Conservation (phyloP, 2,113 vertebrate species). For the Notothenia rossii region DNA sequence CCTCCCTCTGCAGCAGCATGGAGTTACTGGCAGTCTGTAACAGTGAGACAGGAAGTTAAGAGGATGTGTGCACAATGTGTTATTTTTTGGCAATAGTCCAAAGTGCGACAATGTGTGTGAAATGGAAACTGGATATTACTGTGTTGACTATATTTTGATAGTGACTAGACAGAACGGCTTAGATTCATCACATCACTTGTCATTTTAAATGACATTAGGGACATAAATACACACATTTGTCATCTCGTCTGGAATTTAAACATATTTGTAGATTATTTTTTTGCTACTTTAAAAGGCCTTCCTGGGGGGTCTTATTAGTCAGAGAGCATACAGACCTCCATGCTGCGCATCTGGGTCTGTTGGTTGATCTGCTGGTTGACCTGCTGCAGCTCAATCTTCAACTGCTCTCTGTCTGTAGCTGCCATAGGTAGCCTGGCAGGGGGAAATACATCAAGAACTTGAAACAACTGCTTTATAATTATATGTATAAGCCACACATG, state of each 20-base stretch:
- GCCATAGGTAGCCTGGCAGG: constrained; percentile 85
- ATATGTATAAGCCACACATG: not conserved
- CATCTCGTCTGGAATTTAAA: not conserved
- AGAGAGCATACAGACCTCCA: constrained; percentile 85
- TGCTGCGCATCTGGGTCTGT: constrained; percentile 92
- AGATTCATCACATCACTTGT: not conserved
- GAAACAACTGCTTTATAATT: not conserved
- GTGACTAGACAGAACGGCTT: not conserved
- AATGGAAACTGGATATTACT: not conserved
- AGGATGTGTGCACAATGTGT: constrained; percentile 17
- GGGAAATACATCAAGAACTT: not conserved
- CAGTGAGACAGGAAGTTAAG: constrained; percentile 66
- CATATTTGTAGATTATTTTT: not conserved
- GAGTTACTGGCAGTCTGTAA: constrained; percentile 91
- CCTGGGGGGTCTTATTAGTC: not conserved
- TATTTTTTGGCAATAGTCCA: constrained; percentile 5
- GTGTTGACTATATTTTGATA: not conserved
- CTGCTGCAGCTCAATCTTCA: constrained; percentile 96
- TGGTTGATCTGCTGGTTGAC: constrained; percentile 98
- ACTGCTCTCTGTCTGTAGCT: constrained; percentile 90
- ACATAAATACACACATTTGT: not conserved
- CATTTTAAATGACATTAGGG: not conserved
- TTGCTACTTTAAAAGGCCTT: not conserved
- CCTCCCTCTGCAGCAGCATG: constrained; percentile 93
- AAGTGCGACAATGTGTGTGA: not conserved